These are phyloP conservation scores for Vidua chalybeata DNA, from an alignment of 2,113 vertebrate genomes.

Conservation along the genomic window DNA sequence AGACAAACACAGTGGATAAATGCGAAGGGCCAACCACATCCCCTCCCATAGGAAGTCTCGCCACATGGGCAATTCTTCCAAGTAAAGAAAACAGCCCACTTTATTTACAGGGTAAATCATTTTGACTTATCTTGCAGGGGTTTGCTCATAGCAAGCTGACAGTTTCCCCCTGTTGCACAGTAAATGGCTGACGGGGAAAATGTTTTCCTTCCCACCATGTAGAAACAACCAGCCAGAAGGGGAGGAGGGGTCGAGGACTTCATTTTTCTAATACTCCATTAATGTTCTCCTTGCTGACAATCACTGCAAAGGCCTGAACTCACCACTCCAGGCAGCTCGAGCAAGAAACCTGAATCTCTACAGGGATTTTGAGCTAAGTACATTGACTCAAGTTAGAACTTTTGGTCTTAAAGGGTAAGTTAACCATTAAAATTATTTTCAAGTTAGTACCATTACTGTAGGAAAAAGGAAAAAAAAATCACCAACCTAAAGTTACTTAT, in stretches of 20 bases:
- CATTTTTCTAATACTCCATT: conserved; percentile 71
- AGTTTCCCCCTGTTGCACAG: conserved; percentile 73
- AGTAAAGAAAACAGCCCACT: conserved; percentile 75
- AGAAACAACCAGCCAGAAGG: conserved; percentile 72
- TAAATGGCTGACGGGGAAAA: conserved; percentile 74
- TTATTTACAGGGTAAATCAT: conserved; percentile 79
- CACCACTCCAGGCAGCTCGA: conserved; percentile 52
- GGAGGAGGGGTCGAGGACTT: conserved; percentile 59
- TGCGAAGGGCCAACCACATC: conserved; percentile 69
- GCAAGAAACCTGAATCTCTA: conserved; percentile 64
- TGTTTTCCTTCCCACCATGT: conserved; percentile 76
- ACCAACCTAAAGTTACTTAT: neutral
- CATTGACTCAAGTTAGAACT: conserved; percentile 36
- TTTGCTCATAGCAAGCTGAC: conserved; percentile 71
- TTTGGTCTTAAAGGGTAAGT: conserved; percentile 56
- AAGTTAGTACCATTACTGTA: neutral
- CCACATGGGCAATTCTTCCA: conserved; percentile 75
- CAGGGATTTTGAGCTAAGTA: conserved; percentile 65
- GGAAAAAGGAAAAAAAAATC: neutral
- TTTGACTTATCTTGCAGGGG: conserved; percentile 73
- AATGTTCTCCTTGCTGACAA: conserved; percentile 70
- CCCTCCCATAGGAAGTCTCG: conserved; percentile 75
- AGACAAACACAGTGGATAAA: conserved; percentile 75
- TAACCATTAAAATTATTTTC: conserved; percentile 23
- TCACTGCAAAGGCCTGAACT: conserved; percentile 65